phyloP scores from a whole-genome alignment of 2,113 vertebrate species.

The Xiphophorus couchianus region DNA sequence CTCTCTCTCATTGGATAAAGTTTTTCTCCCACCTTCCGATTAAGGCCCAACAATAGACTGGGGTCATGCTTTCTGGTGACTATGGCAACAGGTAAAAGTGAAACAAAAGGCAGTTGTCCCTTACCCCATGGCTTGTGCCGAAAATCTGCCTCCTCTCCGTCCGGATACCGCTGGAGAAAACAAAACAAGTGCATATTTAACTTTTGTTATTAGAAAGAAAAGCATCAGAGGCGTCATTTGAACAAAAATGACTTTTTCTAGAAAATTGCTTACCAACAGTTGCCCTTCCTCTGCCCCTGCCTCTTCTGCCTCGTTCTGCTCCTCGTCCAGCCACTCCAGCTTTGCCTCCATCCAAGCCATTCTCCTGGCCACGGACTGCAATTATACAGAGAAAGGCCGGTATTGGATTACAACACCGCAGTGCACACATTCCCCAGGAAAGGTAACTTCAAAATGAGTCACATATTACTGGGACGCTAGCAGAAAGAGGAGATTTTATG shows the following conservation, averaged over 20 bases:
- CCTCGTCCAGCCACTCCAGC: slow-evolving; percentile 87
- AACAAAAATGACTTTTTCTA: not conserved
- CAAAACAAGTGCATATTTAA: slow-evolving; percentile 10
- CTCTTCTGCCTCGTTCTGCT: slow-evolving; percentile 90
- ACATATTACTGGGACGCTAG: not conserved
- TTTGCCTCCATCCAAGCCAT: slow-evolving; percentile 90
- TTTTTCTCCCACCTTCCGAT: slow-evolving; percentile 55
- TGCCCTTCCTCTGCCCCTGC: slow-evolving; percentile 93
- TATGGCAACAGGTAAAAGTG: slow-evolving; percentile 74
- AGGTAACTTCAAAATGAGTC: not conserved
- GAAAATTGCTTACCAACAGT: slow-evolving; percentile 73
- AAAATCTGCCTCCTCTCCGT: slow-evolving; percentile 93
- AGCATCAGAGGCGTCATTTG: not conserved
- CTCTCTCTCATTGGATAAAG: slow-evolving; percentile 44
- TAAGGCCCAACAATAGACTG: slow-evolving; percentile 65
- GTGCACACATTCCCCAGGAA: not conserved
- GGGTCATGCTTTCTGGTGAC: slow-evolving; percentile 74
- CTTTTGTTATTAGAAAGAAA: slow-evolving; percentile 29
- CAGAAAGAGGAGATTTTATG: not conserved
- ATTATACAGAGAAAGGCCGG: not conserved
- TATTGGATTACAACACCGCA: not conserved
- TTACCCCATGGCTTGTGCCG: slow-evolving; percentile 98
- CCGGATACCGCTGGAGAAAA: slow-evolving; percentile 56
- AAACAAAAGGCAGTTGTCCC: slow-evolving; percentile 74
- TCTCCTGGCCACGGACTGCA: slow-evolving; percentile 95